A percentile compares a stretch with the other conserved stretches of the same genome.
These are phyloP conservation scores for Yponomeuta cagnagella DNA, from an alignment of 2,888 invertebrate genomes.

Conservation along the genomic window DNA sequence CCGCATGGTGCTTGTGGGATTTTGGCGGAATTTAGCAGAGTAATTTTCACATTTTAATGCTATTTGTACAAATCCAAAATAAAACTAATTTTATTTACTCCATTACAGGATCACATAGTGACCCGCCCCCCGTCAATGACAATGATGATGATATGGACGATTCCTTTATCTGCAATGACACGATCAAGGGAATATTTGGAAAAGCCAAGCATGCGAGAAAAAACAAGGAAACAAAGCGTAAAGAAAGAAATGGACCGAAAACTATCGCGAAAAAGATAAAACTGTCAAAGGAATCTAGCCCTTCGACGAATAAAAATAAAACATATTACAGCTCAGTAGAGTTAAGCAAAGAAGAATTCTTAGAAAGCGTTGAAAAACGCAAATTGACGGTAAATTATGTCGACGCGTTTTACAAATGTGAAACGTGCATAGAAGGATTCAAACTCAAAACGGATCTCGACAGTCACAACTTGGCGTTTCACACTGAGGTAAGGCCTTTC, in stretches of 20 bases:
- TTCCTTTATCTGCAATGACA: no score
- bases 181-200: no score
- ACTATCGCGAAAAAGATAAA: slow-evolving; percentile 20
- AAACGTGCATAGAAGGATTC: slow-evolving; percentile 37
- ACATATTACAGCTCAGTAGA: slow-evolving; percentile 26
- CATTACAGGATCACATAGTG: no score
- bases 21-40: no score
- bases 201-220: background rate
- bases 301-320: slow-evolving; percentile 17
- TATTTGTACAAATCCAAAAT: slow-evolving; percentile 16
- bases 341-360: slow-evolving; percentile 31
- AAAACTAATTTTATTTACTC: no score
- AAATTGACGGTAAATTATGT: slow-evolving; percentile 25
- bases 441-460: slow-evolving; percentile 28
- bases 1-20: no score
- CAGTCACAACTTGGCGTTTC: slow-evolving; percentile 33
- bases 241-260: slow-evolving; percentile 19
- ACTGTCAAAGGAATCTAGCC: slow-evolving; percentile 16
- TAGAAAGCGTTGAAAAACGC: slow-evolving; percentile 25
- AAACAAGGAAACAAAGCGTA: background rate
- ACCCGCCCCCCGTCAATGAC: no score
- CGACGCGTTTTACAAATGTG: slow-evolving; percentile 37
- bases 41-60: background rate
- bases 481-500: slow-evolving; percentile 33
- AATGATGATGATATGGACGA: no score